A percentile compares a stretch with the other conserved stretches of the same genome.
phyloP scores from a whole-genome alignment of 1,140 invertebrate genomes.

The Dryas iulia region DNA sequence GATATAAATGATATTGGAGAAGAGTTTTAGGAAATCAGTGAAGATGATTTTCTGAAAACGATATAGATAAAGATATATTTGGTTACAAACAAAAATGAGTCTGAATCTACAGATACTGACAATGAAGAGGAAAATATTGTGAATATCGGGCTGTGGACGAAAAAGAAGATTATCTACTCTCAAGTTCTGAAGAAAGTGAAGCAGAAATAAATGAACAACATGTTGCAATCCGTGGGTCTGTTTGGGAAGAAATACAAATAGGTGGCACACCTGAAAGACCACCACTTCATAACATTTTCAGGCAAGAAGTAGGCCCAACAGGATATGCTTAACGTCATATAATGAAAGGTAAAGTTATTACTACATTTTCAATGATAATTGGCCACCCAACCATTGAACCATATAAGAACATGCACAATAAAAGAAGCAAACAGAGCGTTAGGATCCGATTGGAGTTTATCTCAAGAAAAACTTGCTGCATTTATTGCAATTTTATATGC shows the following conservation, averaged over 20 bases:
- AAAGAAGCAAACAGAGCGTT: background rate
- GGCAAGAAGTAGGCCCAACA: background rate
- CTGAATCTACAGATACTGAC: background rate
- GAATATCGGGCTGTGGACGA: background rate
- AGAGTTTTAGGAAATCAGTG: background rate
- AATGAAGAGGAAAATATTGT: constrained; percentile 7
- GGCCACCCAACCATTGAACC: no score
- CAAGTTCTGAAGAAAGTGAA: no score
- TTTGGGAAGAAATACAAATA: background rate
- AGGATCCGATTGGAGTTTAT: background rate
- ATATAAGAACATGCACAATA: background rate
- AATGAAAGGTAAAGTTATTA: no score
- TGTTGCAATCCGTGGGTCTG: no score
- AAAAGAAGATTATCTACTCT: no score
- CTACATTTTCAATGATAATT: no score
- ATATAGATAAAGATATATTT: no score
- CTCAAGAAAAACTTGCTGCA: constrained; percentile 5
- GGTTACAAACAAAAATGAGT: background rate
- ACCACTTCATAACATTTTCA: background rate
- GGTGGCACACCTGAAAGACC: background rate
- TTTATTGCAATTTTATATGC: constrained; percentile 11
- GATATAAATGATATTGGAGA: background rate
- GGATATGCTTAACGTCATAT: no score
- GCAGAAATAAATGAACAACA: no score
- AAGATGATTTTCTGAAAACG: background rate